Evolutionary conservation across 2,888 invertebrate species (phyloP).

Genomic region (Drosophila percnosoma): DNA sequence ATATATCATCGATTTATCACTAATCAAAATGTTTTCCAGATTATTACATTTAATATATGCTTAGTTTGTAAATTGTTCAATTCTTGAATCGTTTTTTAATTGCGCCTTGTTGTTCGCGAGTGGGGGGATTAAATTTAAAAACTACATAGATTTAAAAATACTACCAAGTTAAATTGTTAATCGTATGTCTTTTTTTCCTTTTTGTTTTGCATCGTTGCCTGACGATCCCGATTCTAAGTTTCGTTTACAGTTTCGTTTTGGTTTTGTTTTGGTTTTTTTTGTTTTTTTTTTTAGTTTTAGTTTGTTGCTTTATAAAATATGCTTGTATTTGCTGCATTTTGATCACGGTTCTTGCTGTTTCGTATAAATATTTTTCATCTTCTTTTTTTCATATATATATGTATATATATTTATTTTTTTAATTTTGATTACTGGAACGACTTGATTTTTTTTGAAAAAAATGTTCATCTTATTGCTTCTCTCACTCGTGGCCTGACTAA

Average conservation of each 20-base stretch:
- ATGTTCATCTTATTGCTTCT: slow-evolving; percentile 56
- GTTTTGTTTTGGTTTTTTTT: slow-evolving; percentile 32
- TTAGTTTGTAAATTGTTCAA: slow-evolving; percentile 48
- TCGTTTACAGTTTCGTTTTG: slow-evolving; percentile 57
- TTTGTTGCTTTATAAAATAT: slow-evolving; percentile 72
- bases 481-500: slow-evolving; percentile 56
- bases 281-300: slow-evolving; percentile 31
- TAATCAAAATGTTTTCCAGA: slow-evolving; percentile 22
- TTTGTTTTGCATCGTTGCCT: slow-evolving; percentile 73
- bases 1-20: slow-evolving; percentile 4
- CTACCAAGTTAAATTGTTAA: slow-evolving; percentile 63
- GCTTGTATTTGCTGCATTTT: slow-evolving; percentile 68
- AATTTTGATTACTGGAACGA: slow-evolving; percentile 77
- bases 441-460: slow-evolving; percentile 67
- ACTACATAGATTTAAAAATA: slow-evolving; percentile 70
- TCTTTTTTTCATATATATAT: neutral
- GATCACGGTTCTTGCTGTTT: slow-evolving; percentile 79
- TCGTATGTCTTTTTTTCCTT: slow-evolving; percentile 40
- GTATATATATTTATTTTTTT: neutral
- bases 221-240: slow-evolving; percentile 63
- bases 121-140: slow-evolving; percentile 54
- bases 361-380: slow-evolving; percentile 44
- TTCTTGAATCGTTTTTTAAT: slow-evolving; percentile 49
- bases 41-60: slow-evolving; percentile 32
- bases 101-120: slow-evolving; percentile 57